A percentile compares a stretch with the other conserved stretches of the same genome.
These are phyloP conservation scores for Callipepla squamata DNA, from an alignment of 2,113 vertebrate species.

Conservation along the genomic window DNA sequence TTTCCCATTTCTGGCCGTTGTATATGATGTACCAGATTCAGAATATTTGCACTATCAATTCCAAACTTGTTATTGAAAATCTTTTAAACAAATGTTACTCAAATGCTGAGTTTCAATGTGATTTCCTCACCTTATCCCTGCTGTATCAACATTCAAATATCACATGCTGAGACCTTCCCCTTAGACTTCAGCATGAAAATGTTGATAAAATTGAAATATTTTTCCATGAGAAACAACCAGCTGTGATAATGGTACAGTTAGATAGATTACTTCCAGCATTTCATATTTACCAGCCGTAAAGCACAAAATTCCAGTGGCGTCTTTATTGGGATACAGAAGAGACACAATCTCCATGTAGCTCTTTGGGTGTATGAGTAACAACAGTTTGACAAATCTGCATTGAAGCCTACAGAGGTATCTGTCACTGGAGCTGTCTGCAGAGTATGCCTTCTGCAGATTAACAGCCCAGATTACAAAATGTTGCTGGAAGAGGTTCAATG, in stretches of 20 bases:
- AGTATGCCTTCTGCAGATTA: background rate
- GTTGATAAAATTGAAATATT: background rate
- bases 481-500: background rate
- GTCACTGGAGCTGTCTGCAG: background rate
- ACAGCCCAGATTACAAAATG: background rate
- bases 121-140: background rate
- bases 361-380: background rate
- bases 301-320: background rate
- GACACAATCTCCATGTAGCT: background rate
- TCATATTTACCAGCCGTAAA: background rate
- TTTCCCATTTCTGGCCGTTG: background rate
- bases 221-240: background rate
- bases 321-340: background rate
- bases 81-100: background rate
- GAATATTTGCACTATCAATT: background rate
- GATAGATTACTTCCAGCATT: background rate
- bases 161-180: background rate
- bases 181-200: background rate
- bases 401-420: background rate
- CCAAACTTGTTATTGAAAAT: background rate
- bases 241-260: background rate
- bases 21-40: background rate
- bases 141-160: background rate
- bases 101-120: background rate
- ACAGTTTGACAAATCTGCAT: background rate